Conservation (phyloP, 2,113 vertebrate species). For the Calyptommatus sinebrachiatus region DNA sequence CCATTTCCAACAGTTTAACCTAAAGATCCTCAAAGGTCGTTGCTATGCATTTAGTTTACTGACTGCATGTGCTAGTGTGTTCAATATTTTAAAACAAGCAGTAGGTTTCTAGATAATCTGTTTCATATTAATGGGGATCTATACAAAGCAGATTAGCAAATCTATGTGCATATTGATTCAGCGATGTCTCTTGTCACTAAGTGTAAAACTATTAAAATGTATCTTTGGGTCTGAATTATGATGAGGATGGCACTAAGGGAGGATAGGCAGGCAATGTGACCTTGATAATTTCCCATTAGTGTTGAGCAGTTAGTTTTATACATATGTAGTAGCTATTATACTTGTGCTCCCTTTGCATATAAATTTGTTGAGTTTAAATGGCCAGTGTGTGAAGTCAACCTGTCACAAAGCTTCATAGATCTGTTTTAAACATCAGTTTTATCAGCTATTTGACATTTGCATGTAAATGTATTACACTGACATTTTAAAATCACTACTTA, state of each 20-base stretch:
- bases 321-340: background rate
- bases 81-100: background rate
- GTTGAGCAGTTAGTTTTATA: slow-evolving; percentile 17
- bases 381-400: background rate
- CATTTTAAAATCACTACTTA: slow-evolving; percentile 13
- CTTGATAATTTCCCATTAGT: slow-evolving; percentile 7
- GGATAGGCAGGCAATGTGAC: slow-evolving; percentile 7
- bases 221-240: background rate
- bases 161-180: background rate
- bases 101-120: background rate
- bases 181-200: background rate
- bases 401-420: background rate
- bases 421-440: slow-evolving; percentile 8
- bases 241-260: background rate
- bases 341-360: background rate
- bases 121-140: background rate
- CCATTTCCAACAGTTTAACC: no score
- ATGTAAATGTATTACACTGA: background rate
- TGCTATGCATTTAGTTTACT: no score
- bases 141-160: background rate
- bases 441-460: background rate
- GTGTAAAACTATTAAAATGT: slow-evolving; percentile 13
- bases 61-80: background rate
- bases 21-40: no score
- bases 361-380: background rate